These are phyloP conservation scores for Cheilosia soror DNA, from an alignment of 2,888 invertebrate species.

Conservation along the genomic window DNA sequence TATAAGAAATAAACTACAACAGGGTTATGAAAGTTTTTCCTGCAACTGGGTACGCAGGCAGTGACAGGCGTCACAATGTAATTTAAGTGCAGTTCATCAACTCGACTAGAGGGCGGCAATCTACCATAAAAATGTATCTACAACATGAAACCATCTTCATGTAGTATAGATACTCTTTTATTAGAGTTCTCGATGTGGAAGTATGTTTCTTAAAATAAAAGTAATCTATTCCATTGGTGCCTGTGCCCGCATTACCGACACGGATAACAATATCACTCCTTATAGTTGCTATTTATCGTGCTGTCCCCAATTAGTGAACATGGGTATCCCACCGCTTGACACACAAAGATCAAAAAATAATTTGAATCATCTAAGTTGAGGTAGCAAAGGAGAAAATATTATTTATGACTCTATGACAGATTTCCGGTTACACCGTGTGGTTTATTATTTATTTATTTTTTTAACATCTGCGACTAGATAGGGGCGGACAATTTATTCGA, in stretches of 20 bases:
- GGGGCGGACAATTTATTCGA: conserved; percentile 46
- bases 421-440: conserved; percentile 57
- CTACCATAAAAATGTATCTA: conserved; percentile 40
- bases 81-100: conserved; percentile 74
- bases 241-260: conserved; percentile 67
- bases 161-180: conserved; percentile 11
- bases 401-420: conserved; percentile 66
- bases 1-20: conserved; percentile 60
- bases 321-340: conserved; percentile 36
- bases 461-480: conserved; percentile 38
- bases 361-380: conserved; percentile 60
- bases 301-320: conserved; percentile 69
- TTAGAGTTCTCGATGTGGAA: conserved; percentile 35
- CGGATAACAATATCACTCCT: conserved; percentile 54
- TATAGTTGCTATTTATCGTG: conserved; percentile 47
- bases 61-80: conserved; percentile 70
- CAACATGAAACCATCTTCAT: conserved; percentile 43
- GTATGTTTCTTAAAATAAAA: conserved; percentile 66
- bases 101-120: conserved; percentile 55
- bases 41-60: conserved; percentile 49
- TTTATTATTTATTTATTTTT: conserved; percentile 19
- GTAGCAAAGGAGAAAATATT: conserved; percentile 60
- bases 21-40: conserved; percentile 46
- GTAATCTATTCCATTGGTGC: conserved; percentile 62
- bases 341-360: conserved; percentile 53